phyloP scores from a whole-genome alignment of 1,140 invertebrate species.

The Eriocheir sinensis region DNA sequence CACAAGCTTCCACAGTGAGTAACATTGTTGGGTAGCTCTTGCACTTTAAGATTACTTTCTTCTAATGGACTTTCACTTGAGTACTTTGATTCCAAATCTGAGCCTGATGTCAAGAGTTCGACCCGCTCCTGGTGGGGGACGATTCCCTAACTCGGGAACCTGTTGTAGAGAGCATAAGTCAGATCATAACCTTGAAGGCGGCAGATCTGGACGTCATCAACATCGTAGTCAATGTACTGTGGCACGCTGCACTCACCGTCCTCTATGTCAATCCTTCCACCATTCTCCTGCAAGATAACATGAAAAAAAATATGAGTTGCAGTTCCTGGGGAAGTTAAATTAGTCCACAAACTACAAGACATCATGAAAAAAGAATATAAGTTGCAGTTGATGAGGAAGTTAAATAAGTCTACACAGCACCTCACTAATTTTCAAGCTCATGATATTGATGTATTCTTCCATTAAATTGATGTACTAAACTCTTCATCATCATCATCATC shows the following conservation, averaged over 20 bases:
- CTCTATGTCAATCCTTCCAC: slow-evolving; percentile 71
- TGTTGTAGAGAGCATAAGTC: slow-evolving; percentile 73
- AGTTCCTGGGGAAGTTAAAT: neutral
- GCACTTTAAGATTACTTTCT: neutral
- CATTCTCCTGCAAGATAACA: slow-evolving; percentile 63
- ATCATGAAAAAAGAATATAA: too few species aligned
- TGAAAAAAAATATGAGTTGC: slow-evolving; percentile 6
- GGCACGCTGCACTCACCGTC: slow-evolving; percentile 73
- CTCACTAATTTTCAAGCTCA: too few species aligned
- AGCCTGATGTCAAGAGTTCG: slow-evolving; percentile 52
- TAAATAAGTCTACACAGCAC: too few species aligned
- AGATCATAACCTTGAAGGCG: slow-evolving; percentile 71
- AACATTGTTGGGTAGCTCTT: neutral
- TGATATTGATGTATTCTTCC: too few species aligned
- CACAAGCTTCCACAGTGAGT: neutral
- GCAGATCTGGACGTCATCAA: slow-evolving; percentile 74
- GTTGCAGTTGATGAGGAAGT: too few species aligned
- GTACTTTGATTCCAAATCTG: slow-evolving; percentile 3
- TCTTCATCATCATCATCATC: too few species aligned
- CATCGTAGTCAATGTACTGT: slow-evolving; percentile 73
- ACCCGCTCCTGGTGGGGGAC: slow-evolving; percentile 55
- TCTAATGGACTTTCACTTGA: slow-evolving; percentile 36
- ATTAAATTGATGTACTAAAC: too few species aligned
- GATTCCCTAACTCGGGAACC: slow-evolving; percentile 75
- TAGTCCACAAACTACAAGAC: too few species aligned